These are phyloP conservation scores for Drosophila saltans DNA, from an alignment of 1,140 invertebrate genomes.

Conservation along the genomic window DNA sequence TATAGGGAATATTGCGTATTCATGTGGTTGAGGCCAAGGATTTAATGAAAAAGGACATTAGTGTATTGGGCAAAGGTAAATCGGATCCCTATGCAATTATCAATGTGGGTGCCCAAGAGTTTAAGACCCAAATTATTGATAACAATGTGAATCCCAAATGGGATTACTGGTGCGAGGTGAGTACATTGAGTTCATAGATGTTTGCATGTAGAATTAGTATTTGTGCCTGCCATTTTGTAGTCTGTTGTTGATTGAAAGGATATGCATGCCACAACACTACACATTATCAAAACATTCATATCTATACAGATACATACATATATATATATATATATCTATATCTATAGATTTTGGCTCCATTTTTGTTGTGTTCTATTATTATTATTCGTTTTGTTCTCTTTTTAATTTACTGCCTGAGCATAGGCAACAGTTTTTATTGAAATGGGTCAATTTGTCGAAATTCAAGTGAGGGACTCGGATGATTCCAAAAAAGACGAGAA, in stretches of 20 bases:
- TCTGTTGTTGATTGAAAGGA: conserved; percentile 51
- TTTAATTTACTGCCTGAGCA: conserved; percentile 44
- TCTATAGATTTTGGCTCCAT: conserved; percentile 31
- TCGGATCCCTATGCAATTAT: conserved; percentile 97
- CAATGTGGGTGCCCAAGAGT: conserved; percentile 93
- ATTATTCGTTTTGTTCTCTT: conserved; percentile 38
- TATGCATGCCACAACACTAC: conserved; percentile 61
- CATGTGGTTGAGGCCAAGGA: conserved; percentile 96
- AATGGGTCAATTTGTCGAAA: conserved; percentile 89
- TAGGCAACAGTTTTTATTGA: conserved; percentile 79
- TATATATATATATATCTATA: conserved; percentile 42
- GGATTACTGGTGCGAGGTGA: conserved; percentile 97
- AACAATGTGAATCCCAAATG: conserved; percentile 97
- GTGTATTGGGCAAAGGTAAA: conserved; percentile 96
- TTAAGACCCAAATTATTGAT: conserved; percentile 94
- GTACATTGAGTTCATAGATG: conserved; percentile 36
- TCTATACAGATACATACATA: conserved; percentile 49
- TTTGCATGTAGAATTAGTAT: background rate
- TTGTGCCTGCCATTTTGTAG: conserved; percentile 64
- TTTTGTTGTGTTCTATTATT: conserved; percentile 54
- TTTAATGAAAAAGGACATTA: conserved; percentile 95
- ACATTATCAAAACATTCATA: conserved; percentile 30
- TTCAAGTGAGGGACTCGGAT: conserved; percentile 92
- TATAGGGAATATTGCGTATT: conserved; percentile 91
- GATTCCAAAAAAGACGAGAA: conserved; percentile 93